These are phyloP conservation scores for Ectemnius lituratus DNA, from an alignment of 2,888 invertebrate species.

Conservation along the genomic window DNA sequence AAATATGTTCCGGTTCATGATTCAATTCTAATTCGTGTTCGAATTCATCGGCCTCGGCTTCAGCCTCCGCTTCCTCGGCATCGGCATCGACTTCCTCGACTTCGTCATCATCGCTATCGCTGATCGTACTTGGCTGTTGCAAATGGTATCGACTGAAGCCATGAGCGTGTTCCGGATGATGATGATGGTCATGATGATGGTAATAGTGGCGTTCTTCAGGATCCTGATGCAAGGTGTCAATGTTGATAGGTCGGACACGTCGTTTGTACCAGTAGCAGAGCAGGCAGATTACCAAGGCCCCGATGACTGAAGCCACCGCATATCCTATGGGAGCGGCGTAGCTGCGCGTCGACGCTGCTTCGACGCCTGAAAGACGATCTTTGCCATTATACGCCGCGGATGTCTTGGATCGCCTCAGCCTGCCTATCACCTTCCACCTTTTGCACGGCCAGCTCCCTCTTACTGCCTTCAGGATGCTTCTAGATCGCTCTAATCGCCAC, in stretches of 20 bases:
- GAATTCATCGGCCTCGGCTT: slow-evolving; percentile 45
- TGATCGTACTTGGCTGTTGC: slow-evolving; percentile 69
- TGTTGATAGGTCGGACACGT: slow-evolving; percentile 67
- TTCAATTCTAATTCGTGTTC: slow-evolving; percentile 45
- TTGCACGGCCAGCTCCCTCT: too few species aligned
- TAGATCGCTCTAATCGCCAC: too few species aligned
- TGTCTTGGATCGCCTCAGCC: background rate
- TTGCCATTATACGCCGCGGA: background rate
- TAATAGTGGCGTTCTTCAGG: slow-evolving; percentile 70
- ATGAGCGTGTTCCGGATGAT: slow-evolving; percentile 44
- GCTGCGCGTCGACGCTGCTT: slow-evolving; percentile 81
- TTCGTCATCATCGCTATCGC: slow-evolving; percentile 56
- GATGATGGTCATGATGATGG: slow-evolving; percentile 57
- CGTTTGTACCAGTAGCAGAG: slow-evolving; percentile 80
- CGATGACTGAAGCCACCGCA: slow-evolving; percentile 77
- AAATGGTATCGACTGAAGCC: slow-evolving; percentile 56
- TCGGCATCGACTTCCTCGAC: background rate
- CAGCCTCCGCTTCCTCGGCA: background rate
- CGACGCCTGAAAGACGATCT: slow-evolving; percentile 75
- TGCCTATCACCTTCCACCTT: background rate
- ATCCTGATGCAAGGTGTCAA: slow-evolving; percentile 68
- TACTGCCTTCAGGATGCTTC: too few species aligned
- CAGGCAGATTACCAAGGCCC: slow-evolving; percentile 79
- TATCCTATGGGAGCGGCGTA: slow-evolving; percentile 80
- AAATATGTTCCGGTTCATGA: slow-evolving; percentile 47